Evolutionary conservation across 2,888 invertebrate genomes (phyloP).

Genomic region (Eilema griseolum): DNA sequence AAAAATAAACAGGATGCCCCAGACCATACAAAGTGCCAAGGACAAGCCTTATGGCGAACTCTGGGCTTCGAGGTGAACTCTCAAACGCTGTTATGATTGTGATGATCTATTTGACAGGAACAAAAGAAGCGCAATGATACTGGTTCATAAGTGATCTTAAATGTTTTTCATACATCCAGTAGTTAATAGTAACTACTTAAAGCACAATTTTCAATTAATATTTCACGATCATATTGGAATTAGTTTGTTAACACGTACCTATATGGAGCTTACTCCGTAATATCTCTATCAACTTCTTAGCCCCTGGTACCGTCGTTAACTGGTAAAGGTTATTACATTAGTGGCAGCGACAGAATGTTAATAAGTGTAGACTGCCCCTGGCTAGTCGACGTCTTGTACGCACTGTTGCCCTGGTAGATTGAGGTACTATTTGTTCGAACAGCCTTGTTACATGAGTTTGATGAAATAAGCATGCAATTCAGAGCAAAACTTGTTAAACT

Average conservation of each 20-base stretch:
- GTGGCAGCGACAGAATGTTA: constrained; percentile 42
- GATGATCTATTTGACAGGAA: too few relatives aligned
- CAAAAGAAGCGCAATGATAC: too few relatives aligned
- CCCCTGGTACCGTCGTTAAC: constrained; percentile 27
- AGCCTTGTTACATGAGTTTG: background rate
- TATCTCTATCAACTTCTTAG: constrained; percentile 28
- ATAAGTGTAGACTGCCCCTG: constrained; percentile 46
- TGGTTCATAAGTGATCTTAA: too few relatives aligned
- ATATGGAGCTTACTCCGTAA: constrained; percentile 19
- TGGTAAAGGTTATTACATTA: constrained; percentile 37
- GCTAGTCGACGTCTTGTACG: constrained; percentile 38
- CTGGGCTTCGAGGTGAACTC: too few relatives aligned
- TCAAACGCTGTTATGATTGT: too few relatives aligned
- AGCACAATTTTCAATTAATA: background rate
- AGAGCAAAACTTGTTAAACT: too few relatives aligned
- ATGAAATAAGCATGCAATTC: background rate
- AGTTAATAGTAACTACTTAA: too few relatives aligned
- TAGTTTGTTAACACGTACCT: background rate
- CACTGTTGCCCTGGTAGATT: constrained; percentile 29
- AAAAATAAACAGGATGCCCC: too few relatives aligned
- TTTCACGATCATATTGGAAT: background rate
- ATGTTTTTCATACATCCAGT: too few relatives aligned
- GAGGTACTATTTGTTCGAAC: constrained; percentile 31
- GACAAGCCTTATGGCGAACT: too few relatives aligned
- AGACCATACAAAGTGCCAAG: too few relatives aligned